Evolutionary conservation across 2,113 vertebrate species (phyloP).

Genomic region (Sminthopsis crassicaudata): DNA sequence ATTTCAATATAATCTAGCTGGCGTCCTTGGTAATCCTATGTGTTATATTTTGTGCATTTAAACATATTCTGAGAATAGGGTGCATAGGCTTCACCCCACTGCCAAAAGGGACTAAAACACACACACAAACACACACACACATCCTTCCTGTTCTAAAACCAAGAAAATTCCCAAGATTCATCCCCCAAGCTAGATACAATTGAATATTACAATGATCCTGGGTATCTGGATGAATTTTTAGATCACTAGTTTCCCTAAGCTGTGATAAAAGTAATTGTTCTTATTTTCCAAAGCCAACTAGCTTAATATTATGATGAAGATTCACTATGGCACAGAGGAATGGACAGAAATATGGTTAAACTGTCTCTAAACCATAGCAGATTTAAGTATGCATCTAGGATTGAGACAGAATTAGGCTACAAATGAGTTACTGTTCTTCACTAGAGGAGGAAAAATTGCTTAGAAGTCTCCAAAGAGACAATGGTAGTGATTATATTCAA

Average conservation of each 20-base stretch:
- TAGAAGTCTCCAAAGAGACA: not conserved
- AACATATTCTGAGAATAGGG: not conserved
- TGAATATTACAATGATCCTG: not conserved
- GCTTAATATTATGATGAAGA: not conserved
- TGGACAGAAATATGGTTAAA: not conserved
- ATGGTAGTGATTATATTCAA: not conserved
- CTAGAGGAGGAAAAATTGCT: not conserved
- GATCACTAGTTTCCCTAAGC: not conserved
- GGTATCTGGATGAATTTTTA: not conserved
- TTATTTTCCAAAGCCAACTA: not conserved
- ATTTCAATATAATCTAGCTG: not conserved
- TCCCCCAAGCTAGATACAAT: not conserved
- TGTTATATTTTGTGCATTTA: not conserved
- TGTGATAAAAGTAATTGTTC: not conserved
- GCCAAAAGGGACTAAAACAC: not conserved
- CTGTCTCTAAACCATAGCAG: not conserved
- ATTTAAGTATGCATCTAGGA: not conserved
- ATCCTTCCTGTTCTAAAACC: not conserved
- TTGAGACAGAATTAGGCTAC: not conserved
- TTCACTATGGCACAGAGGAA: not conserved
- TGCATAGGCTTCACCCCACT: not conserved
- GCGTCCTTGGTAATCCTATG: not conserved
- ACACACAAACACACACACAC: not conserved
- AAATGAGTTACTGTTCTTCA: not conserved
- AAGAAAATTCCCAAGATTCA: not conserved